A percentile compares a stretch with the other conserved stretches of the same genome.
These are phyloP conservation scores for Diplosoma virens DNA, from an alignment of 23 tunicate species.

Conservation along the genomic window DNA sequence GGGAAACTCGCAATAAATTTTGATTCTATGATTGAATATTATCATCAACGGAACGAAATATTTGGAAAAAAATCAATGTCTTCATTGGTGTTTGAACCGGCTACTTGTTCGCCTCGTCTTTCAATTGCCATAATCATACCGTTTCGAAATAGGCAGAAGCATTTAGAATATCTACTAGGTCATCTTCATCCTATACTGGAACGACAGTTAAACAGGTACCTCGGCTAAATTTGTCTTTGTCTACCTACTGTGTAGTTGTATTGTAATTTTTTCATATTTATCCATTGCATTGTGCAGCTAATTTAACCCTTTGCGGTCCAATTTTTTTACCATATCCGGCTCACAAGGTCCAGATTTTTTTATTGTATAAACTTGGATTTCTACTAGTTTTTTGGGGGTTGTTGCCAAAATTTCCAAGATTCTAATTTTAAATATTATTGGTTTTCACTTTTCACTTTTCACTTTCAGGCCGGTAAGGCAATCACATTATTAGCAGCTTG, in stretches of 20 bases:
- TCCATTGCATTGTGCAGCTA: no score
- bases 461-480: no score
- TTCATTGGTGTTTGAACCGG: slow-evolving; percentile 6
- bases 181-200: slow-evolving; percentile 54
- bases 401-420: no score
- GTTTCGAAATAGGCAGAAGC: slow-evolving; percentile 57
- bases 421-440: no score
- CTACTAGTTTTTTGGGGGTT: no score
- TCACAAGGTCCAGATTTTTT: no score
- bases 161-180: slow-evolving; percentile 35
- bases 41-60: background rate
- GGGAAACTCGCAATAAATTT: slow-evolving; percentile 2
- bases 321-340: no score
- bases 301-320: no score
- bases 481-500: no score
- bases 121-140: slow-evolving; percentile 74
- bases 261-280: background rate
- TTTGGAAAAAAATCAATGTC: background rate
- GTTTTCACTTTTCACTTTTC: no score
- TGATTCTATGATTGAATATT: background rate
- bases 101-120: background rate
- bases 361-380: no score
- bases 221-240: background rate
- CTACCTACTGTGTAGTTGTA: background rate
- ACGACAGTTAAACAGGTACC: slow-evolving; percentile 45